Percentiles rank a stretch among this genome's conserved stretches.
These are phyloP conservation scores for Phthorimaea operculella DNA, from an alignment of 1,140 invertebrate species.

Conservation along the genomic window DNA sequence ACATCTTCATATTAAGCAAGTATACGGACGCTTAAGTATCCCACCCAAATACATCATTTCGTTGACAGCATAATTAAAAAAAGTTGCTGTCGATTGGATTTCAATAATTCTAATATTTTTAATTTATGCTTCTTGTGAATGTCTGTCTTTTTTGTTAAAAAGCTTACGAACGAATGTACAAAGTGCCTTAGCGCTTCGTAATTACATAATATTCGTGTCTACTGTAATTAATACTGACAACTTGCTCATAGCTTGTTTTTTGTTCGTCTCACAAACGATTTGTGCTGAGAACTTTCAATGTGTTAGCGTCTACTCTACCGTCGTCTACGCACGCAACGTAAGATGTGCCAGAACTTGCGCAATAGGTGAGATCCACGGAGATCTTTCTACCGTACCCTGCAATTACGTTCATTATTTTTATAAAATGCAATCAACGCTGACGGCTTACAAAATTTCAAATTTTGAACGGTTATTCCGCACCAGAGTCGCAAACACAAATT, in stretches of 20 bases:
- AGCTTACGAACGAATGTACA: slow-evolving; percentile 3
- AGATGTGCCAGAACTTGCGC: slow-evolving; percentile 12
- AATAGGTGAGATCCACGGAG: slow-evolving; percentile 14
- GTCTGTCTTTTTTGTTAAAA: neutral
- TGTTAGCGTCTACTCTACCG: neutral
- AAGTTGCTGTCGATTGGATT: slow-evolving; percentile 30
- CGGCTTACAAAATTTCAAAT: neutral
- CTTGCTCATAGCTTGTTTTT: slow-evolving; percentile 30
- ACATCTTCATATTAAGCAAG: neutral
- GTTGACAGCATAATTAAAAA: slow-evolving; percentile 31
- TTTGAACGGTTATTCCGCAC: neutral
- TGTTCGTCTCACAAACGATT: slow-evolving; percentile 26
- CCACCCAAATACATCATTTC: slow-evolving; percentile 11
- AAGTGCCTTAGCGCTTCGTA: slow-evolving; percentile 23
- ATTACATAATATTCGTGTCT: slow-evolving; percentile 38
- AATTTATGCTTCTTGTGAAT: too few relatives aligned
- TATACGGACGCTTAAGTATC: slow-evolving; percentile 1
- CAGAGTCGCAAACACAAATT: neutral
- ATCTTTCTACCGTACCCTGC: slow-evolving; percentile 7
- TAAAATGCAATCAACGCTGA: neutral
- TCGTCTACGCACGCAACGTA: slow-evolving; percentile 17
- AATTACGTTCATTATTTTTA: slow-evolving; percentile 19
- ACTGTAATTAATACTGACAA: slow-evolving; percentile 32
- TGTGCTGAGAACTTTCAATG: slow-evolving; percentile 25
- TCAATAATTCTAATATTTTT: slow-evolving; percentile 8